phyloP scores from a whole-genome alignment of 2,797 vertebrate genomes.

The Crocodylus rhombifer region DNA sequence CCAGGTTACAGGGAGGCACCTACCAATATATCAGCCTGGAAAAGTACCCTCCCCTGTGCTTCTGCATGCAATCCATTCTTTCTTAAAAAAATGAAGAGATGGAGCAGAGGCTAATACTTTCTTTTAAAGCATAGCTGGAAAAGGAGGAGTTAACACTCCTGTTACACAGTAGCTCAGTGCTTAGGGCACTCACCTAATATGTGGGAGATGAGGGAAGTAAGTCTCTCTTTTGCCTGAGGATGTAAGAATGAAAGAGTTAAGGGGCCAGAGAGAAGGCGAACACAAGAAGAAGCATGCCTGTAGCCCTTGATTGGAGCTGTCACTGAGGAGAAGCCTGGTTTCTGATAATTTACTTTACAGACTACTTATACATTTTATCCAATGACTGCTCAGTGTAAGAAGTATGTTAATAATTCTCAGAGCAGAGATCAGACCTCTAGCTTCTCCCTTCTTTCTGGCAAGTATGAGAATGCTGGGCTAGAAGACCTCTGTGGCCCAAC shows the following conservation, averaged over 20 bases:
- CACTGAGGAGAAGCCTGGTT: constrained; percentile 10
- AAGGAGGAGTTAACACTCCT: too few species aligned
- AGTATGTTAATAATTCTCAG: neutral
- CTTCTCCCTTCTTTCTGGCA: neutral
- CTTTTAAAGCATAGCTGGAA: too few species aligned
- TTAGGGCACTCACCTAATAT: too few species aligned
- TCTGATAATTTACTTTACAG: constrained; percentile 8
- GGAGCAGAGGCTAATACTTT: too few species aligned
- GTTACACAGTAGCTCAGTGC: too few species aligned
- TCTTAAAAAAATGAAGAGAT: too few species aligned
- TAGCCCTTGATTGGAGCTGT: neutral
- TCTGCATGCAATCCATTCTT: too few species aligned
- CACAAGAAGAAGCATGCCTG: neutral
- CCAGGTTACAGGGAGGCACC: too few species aligned
- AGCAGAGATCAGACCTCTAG: neutral
- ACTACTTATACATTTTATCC: neutral
- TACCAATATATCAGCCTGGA: too few species aligned
- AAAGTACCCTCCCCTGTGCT: too few species aligned
- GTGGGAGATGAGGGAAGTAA: too few species aligned
- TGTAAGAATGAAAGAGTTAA: neutral
- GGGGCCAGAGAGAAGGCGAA: neutral
- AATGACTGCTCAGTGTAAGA: constrained; percentile 10
- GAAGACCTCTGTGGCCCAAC: neutral
- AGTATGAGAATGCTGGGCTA: neutral
- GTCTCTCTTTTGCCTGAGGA: too few species aligned